Base-by-base conservation (phyloP, 2,797 vertebrate genomes). In the Gouania willdenowi region DNA sequence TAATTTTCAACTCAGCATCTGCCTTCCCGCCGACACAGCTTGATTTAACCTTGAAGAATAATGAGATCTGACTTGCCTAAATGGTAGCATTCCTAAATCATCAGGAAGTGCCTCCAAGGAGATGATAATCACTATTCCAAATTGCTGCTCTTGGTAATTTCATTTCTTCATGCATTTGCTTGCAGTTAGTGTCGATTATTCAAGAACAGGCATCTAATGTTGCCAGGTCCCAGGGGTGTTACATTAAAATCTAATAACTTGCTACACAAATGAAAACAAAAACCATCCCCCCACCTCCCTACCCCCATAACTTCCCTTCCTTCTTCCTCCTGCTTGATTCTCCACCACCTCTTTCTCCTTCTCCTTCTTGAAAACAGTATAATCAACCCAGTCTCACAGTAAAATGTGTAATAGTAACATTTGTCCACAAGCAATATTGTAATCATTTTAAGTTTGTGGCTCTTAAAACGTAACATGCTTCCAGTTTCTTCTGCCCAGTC, bases 191-290 rank as follows among this genome's bases (percentile, higher is more conserved):
- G 86, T 88, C 78, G 85, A 90, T 91, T 90, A 91, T 88, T 91
- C 89, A 90, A 89, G 81, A 87, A 87, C 85, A 84, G 86, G 81
- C 87, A 87, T 91, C 91, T 90, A 91, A 88, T 87, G 82, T 85
- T 83, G 74, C 78, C 66, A 68, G 77, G 68, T 88, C 86, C 85
- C 60, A 52, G 82, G 89, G 84, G 84, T 84, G 82, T 75, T 85
- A 74, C 82, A 88, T 91, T 84, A 87, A 89, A 91, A 90, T 66
- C 84, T 78, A 89, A 88, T 88, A 89, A 89, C 82, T 81, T 85
- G 84, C 84, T 84, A 82, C 79, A 83, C 87, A 88, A 91, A 91
- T 86, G 86, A 89, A 91, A 91, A 89, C 87, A 90, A 89, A 88
- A 89, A 66, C 48, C 71, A 73, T 86, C 40, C 46, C 41, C 40